Percentiles rank a stretch among this genome's conserved stretches.
Conservation (phyloP, 2,797 vertebrate genomes). For the Anableps anableps region DNA sequence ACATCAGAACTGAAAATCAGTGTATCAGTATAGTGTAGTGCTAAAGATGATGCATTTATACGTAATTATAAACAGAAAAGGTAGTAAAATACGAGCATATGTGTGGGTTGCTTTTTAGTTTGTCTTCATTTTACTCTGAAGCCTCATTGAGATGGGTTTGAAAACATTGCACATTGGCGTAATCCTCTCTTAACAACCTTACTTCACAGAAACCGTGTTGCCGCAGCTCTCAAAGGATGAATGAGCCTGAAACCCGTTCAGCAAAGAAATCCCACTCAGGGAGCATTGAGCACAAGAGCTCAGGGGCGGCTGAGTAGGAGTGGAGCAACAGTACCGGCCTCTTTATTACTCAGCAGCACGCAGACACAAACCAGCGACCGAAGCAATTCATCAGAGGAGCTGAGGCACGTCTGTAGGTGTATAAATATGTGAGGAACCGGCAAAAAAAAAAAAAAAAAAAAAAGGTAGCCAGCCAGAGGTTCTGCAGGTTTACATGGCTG, state of each 20-base stretch:
- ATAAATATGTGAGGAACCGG: slow-evolving; percentile 42
- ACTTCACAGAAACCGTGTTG: slow-evolving; percentile 8
- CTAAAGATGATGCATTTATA: slow-evolving; percentile 40
- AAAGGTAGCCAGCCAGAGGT: slow-evolving; percentile 21
- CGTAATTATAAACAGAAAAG: slow-evolving; percentile 39
- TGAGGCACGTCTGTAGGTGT: slow-evolving; percentile 45
- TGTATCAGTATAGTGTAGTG: slow-evolving; percentile 13
- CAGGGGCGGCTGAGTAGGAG: slow-evolving; percentile 50
- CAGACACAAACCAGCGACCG: slow-evolving; percentile 45
- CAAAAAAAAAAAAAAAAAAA: slow-evolving; percentile 51
- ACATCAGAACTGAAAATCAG: slow-evolving; percentile 29
- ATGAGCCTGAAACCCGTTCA: slow-evolving; percentile 53
- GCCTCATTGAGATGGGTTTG: slow-evolving; percentile 1
- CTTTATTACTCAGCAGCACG: slow-evolving; percentile 62
- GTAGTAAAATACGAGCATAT: slow-evolving; percentile 5
- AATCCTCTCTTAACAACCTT: slow-evolving; percentile 10
- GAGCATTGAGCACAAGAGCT: slow-evolving; percentile 47
- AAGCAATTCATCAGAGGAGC: slow-evolving; percentile 56
- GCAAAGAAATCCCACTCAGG: slow-evolving; percentile 56
- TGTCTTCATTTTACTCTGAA: background rate
- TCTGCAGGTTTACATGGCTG: slow-evolving; percentile 21
- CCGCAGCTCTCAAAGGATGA: slow-evolving; percentile 44
- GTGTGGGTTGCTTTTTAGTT: slow-evolving; percentile 14
- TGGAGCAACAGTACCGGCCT: slow-evolving; percentile 46
- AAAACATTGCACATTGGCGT: slow-evolving; percentile 19